These are phyloP conservation scores for Limonius californicus DNA, from an alignment of 1,140 invertebrate genomes.

Conservation along the genomic window DNA sequence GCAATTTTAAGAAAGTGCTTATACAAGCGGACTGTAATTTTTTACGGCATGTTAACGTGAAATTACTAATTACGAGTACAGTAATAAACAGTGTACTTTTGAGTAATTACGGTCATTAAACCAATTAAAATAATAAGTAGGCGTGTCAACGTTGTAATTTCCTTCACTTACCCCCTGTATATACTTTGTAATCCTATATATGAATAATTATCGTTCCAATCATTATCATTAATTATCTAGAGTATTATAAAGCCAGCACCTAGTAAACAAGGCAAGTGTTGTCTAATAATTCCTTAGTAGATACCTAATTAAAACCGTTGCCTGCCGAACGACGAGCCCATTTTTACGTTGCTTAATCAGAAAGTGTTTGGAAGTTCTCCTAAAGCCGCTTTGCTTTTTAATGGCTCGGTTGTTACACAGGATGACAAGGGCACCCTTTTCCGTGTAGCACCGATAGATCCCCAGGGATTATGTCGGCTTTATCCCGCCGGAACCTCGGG, in stretches of 20 bases:
- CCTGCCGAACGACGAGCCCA: not conserved
- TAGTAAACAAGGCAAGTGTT: not conserved
- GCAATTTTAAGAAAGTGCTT: conserved; percentile 1
- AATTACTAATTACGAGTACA: conserved; percentile 4
- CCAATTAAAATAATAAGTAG: conserved; percentile 28
- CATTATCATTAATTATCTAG: not conserved
- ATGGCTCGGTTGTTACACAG: not conserved
- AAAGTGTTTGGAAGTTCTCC: not conserved
- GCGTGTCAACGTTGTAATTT: conserved; percentile 23
- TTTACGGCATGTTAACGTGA: not conserved
- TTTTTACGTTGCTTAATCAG: not conserved
- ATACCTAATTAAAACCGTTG: not conserved
- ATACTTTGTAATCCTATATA: not conserved
- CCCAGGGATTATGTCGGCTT: not conserved
- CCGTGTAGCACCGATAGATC: not conserved
- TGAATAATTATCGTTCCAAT: not conserved
- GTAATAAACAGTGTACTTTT: conserved; percentile 10
- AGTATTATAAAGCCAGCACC: not conserved
- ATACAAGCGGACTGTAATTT: not conserved
- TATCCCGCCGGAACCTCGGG: conserved; percentile 1
- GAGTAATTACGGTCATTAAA: conserved; percentile 18
- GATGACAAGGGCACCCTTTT: not conserved
- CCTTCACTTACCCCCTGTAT: conserved; percentile 14
- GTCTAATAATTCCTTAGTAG: not conserved
- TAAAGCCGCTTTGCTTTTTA: not conserved